Evolutionary conservation across 2,888 invertebrate genomes (phyloP).

Genomic region (Brenthis ino): DNA sequence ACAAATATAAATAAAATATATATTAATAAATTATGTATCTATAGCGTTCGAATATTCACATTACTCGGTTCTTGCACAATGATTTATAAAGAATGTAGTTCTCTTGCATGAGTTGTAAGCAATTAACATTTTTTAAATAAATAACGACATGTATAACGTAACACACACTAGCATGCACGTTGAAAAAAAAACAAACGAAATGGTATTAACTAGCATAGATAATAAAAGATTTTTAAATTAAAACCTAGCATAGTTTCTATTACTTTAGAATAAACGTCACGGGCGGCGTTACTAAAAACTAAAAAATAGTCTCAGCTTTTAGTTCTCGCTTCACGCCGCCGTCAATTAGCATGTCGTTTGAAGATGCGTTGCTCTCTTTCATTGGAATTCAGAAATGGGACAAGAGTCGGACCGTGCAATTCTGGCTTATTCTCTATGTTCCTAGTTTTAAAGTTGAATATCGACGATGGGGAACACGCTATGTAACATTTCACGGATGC

Average conservation of each 20-base stretch:
- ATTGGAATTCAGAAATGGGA: conserved; percentile 49
- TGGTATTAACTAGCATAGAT: neutral
- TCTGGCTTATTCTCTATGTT: conserved; percentile 50
- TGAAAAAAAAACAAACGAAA: conserved; percentile 6
- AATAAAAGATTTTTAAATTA: conserved; percentile 11
- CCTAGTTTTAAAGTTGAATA: conserved; percentile 58
- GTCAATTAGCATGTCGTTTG: conserved; percentile 81
- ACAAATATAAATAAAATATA: neutral
- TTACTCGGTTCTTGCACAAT: conserved; percentile 12
- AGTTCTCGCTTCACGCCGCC: conserved; percentile 64
- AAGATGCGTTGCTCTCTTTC: conserved; percentile 67
- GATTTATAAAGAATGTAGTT: conserved; percentile 18
- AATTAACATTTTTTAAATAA: conserved; percentile 26
- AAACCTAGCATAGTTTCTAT: conserved; percentile 32
- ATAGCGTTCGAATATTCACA: neutral
- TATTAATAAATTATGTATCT: neutral
- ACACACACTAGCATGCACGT: conserved; percentile 11
- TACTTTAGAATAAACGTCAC: conserved; percentile 39
- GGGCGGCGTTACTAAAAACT: conserved; percentile 48
- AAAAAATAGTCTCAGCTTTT: conserved; percentile 58
- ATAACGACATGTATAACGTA: conserved; percentile 9
- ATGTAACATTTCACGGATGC: conserved; percentile 60
- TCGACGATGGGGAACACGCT: conserved; percentile 48
- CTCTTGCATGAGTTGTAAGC: conserved; percentile 20
- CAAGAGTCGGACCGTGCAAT: conserved; percentile 44